Evolutionary conservation across 1,140 invertebrate species (phyloP).

Genomic region (Hesperophylax magnus): DNA sequence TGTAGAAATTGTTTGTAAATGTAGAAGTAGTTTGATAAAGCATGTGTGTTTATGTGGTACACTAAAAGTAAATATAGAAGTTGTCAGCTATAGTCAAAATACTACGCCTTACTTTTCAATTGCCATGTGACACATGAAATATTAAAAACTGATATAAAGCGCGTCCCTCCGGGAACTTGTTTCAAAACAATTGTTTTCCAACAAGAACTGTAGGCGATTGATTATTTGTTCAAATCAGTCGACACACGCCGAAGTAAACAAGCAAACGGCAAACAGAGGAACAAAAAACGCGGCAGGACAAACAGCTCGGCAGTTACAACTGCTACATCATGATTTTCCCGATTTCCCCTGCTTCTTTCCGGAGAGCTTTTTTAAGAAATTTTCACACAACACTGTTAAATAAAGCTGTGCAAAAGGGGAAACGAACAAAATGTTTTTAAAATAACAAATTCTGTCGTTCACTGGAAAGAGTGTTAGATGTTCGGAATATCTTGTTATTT

Average conservation of each 20-base stretch:
- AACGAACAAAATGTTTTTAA: too few relatives aligned
- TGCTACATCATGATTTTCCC: constrained; percentile 31
- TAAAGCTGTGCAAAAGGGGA: too few relatives aligned
- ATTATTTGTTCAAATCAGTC: constrained; percentile 57
- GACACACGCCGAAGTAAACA: constrained; percentile 39
- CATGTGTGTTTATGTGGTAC: too few relatives aligned
- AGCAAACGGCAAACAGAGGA: constrained; percentile 18
- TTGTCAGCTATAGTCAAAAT: too few relatives aligned
- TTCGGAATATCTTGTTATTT: too few relatives aligned
- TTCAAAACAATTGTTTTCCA: constrained; percentile 21
- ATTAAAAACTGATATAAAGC: not conserved
- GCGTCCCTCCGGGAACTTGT: constrained; percentile 3
- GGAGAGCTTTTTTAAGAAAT: constrained; percentile 7
- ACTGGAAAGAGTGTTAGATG: too few relatives aligned
- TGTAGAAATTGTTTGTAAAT: too few relatives aligned
- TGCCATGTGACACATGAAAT: not conserved
- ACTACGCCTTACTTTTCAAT: too few relatives aligned
- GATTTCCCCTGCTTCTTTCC: not conserved
- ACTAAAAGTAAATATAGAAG: too few relatives aligned
- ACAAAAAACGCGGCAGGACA: constrained; percentile 23
- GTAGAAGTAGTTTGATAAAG: too few relatives aligned
- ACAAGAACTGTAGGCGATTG: constrained; percentile 39
- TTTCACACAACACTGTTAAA: not conserved
- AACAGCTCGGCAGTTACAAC: constrained; percentile 21
- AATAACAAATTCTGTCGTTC: too few relatives aligned